Conservation (phyloP, 1,140 invertebrate species). For the Chironomus striatipennis region DNA sequence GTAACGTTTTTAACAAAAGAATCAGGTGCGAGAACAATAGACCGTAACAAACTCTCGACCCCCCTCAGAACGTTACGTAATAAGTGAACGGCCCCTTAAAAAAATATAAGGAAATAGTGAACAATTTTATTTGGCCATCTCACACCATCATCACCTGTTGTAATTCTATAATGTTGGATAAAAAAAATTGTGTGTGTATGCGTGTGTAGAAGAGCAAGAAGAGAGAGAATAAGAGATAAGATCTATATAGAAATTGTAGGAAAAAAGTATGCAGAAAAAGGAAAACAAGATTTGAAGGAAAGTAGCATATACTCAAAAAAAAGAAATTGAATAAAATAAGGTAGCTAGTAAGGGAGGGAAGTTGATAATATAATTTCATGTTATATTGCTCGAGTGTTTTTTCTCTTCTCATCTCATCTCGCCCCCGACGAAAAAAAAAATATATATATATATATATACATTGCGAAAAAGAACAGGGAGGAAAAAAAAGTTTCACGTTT, state of each 20-base stretch:
- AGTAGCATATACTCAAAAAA: background rate
- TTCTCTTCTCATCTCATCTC: background rate
- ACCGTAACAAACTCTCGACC: no score
- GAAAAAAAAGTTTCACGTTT: slow-evolving; percentile 19
- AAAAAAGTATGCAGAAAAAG: slow-evolving; percentile 4
- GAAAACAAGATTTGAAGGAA: background rate
- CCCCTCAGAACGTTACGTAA: no score
- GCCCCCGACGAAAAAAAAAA: background rate
- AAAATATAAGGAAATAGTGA: no score
- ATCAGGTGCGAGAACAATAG: no score
- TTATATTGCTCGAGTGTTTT: background rate
- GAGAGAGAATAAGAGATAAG: background rate
- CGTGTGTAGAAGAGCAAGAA: background rate
- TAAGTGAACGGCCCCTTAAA: no score
- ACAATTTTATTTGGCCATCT: no score
- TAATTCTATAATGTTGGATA: no score
- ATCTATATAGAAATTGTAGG: background rate
- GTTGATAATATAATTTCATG: slow-evolving; percentile 21
- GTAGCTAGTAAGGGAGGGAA: background rate
- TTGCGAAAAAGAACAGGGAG: no score
- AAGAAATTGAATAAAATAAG: background rate
- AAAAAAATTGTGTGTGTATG: no score
- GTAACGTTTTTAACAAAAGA: no score
- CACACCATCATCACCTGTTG: no score
- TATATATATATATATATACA: no score